Evolutionary conservation across 2,888 invertebrate species (phyloP).

Genomic region (Aphrophora alni): DNA sequence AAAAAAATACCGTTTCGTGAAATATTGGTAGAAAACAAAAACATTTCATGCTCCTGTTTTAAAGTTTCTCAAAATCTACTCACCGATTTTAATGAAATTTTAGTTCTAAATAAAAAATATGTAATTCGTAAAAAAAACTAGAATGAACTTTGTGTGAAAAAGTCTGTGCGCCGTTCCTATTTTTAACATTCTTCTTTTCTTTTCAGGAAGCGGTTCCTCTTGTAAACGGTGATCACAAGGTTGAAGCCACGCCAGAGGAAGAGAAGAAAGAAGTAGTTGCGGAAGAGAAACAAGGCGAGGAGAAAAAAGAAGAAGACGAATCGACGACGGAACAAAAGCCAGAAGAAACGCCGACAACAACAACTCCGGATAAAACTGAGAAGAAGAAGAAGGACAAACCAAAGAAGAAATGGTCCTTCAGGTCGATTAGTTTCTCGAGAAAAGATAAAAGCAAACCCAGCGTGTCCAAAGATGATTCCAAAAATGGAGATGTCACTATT

Average conservation of each 20-base stretch:
- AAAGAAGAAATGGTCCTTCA: conserved; percentile 90
- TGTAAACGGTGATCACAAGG: conserved; percentile 31
- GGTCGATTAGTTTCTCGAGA: conserved; percentile 85
- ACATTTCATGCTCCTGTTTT: no score
- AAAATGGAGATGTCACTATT: conserved; percentile 60
- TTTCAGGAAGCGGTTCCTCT: conserved; percentile 40
- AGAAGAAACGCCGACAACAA: conserved; percentile 22
- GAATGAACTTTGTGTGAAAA: no score
- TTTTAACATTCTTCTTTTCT: no score
- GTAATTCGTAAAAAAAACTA: no score
- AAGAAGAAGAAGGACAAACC: conserved; percentile 58
- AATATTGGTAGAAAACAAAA: no score
- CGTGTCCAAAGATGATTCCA: conserved; percentile 59
- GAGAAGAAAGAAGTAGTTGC: conserved; percentile 40
- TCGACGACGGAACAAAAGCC: conserved; percentile 28
- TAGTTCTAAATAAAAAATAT: no score
- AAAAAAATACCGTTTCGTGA: no score
- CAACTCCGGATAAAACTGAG: conserved; percentile 25
- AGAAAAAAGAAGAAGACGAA: conserved; percentile 34
- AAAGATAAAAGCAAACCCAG: conserved; percentile 86
- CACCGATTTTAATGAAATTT: no score
- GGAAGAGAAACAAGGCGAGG: background rate
- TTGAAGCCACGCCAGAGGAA: conserved; percentile 36
- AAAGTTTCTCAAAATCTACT: no score
- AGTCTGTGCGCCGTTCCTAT: no score